Evolutionary conservation across 2,797 vertebrate species (phyloP).

Genomic region (Myoxocephalus aenaeus): DNA sequence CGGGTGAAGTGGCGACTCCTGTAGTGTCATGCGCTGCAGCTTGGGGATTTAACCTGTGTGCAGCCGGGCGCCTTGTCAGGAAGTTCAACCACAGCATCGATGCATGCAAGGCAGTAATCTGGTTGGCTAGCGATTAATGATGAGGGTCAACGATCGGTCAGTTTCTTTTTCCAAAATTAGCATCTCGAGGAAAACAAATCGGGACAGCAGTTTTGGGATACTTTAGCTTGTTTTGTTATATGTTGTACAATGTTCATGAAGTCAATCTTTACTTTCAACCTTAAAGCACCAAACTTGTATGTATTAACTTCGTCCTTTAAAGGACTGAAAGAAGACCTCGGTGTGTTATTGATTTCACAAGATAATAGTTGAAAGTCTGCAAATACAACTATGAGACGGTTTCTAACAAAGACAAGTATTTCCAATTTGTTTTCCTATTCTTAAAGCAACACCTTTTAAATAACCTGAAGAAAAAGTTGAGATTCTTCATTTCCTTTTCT

Average conservation of each 20-base stretch:
- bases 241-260: not conserved
- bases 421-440: conserved; percentile 17
- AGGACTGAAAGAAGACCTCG: conserved; percentile 11
- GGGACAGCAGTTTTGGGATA: not conserved
- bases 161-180: too few species aligned
- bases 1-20: too few species aligned
- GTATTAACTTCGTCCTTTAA: conserved; percentile 3
- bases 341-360: conserved; percentile 12
- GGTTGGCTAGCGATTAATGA: too few species aligned
- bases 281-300: not conserved
- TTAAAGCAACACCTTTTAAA: conserved; percentile 4
- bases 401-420: conserved; percentile 29
- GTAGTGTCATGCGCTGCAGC: too few species aligned
- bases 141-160: too few species aligned
- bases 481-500: not conserved
- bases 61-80: too few species aligned
- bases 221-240: not conserved
- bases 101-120: too few species aligned
- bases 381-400: not conserved
- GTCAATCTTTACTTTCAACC: not conserved
- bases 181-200: not conserved
- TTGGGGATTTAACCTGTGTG: too few species aligned
- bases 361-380: not conserved
- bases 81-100: too few species aligned
- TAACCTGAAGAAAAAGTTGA: not conserved